A percentile compares a stretch with the other conserved stretches of the same genome.
These are phyloP conservation scores for Setipinna tenuifilis DNA, from an alignment of 2,797 vertebrate genomes.

Conservation along the genomic window DNA sequence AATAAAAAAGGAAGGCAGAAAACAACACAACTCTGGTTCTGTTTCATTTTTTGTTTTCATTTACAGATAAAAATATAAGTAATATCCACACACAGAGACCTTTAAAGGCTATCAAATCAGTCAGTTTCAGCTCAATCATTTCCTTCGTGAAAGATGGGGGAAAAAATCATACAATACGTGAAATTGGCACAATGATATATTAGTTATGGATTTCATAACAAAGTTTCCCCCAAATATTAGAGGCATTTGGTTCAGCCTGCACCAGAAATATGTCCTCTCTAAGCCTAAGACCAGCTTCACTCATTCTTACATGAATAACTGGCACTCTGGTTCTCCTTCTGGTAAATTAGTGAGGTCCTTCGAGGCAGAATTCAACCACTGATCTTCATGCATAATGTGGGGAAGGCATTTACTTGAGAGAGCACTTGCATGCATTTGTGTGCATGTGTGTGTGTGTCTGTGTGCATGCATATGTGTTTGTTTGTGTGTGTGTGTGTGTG, in stretches of 20 bases:
- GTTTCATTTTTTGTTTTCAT: not conserved
- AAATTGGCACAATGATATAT: not conserved
- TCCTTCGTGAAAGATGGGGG: not conserved
- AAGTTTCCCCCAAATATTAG: not conserved
- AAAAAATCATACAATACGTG: not conserved
- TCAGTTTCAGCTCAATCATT: not conserved
- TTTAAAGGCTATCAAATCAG: not conserved
- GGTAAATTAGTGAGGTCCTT: not conserved
- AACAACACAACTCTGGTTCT: not conserved
- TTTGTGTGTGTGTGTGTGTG: not conserved
- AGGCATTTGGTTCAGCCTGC: not conserved
- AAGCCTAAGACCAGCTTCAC: not conserved
- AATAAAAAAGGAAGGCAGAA: not conserved
- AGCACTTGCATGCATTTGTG: not conserved
- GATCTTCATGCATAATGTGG: not conserved
- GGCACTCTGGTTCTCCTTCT: slow-evolving; percentile 1
- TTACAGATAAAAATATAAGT: not conserved
- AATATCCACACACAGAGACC: not conserved
- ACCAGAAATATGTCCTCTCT: not conserved
- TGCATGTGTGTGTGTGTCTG: not conserved
- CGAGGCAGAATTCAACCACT: not conserved
- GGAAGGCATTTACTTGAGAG: not conserved
- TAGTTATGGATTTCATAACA: not conserved
- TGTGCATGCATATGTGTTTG: not conserved
- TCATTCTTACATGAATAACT: not conserved